These are phyloP conservation scores for Pygocentrus nattereri DNA, from an alignment of 2,797 vertebrate species.

Conservation along the genomic window DNA sequence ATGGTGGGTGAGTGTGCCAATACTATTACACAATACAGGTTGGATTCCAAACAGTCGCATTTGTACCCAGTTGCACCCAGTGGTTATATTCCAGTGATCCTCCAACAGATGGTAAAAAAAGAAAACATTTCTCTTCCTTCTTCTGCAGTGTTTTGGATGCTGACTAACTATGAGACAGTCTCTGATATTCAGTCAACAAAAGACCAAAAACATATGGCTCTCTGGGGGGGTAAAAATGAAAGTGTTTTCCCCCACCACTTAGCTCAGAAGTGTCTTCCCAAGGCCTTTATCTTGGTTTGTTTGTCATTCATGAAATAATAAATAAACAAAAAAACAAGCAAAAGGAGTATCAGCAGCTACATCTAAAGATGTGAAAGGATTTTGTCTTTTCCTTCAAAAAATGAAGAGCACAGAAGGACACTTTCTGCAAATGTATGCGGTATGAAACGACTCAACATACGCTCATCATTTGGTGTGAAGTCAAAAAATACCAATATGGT, in stretches of 20 bases:
- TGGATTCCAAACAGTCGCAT: neutral
- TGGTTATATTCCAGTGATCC: constrained; percentile 42
- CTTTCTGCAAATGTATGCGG: constrained; percentile 54
- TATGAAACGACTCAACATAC: neutral
- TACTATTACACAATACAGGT: constrained; percentile 37
- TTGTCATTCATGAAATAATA: constrained; percentile 44
- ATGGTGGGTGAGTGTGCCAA: neutral
- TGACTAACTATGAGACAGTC: constrained; percentile 11
- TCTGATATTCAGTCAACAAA: constrained; percentile 40
- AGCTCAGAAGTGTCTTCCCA: constrained; percentile 35
- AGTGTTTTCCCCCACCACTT: constrained; percentile 40
- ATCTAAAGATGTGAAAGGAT: constrained; percentile 56
- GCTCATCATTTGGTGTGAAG: constrained; percentile 43
- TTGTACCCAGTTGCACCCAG: neutral
- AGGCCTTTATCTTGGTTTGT: constrained; percentile 27
- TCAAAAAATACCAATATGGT: constrained; percentile 54
- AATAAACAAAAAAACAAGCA: constrained; percentile 54
- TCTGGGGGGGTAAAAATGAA: constrained; percentile 23
- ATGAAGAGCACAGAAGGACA: constrained; percentile 66
- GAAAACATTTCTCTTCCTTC: constrained; percentile 23
- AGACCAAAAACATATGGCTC: constrained; percentile 40
- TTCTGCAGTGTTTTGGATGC: neutral
- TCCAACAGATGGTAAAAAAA: constrained; percentile 35
- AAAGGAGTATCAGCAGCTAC: constrained; percentile 56
- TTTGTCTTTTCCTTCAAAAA: constrained; percentile 30